These are phyloP conservation scores for Oikopleura albicans DNA, from an alignment of 23 tunicate genomes.

Conservation along the genomic window DNA sequence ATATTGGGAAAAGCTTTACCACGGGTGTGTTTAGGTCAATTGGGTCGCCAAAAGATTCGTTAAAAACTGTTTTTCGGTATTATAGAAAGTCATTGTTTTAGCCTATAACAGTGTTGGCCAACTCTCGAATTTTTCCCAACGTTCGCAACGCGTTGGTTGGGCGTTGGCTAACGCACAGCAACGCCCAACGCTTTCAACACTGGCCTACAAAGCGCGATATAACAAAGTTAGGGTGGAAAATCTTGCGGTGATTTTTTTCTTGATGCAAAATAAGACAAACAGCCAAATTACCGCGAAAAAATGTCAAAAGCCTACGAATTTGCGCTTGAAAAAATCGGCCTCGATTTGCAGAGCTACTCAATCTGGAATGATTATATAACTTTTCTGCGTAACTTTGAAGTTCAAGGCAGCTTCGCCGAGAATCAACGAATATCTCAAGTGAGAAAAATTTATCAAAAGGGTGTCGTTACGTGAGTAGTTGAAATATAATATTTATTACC, in stretches of 20 bases:
- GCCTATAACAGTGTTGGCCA: too few relatives aligned
- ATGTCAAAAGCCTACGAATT: conserved; percentile 94
- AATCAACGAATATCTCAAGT: conserved; percentile 77
- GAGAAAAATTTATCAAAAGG: conserved; percentile 58
- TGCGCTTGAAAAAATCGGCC: conserved; percentile 87
- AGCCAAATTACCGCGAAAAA: conserved; percentile 42
- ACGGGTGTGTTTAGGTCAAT: too few relatives aligned
- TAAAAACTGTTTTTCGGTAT: too few relatives aligned
- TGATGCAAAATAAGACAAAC: too few relatives aligned
- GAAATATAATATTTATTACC: too few relatives aligned
- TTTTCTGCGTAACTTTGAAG: conserved; percentile 46
- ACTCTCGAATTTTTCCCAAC: too few relatives aligned
- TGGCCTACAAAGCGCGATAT: too few relatives aligned
- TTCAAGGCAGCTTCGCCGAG: conserved; percentile 72
- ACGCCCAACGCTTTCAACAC: neutral
- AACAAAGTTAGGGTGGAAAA: neutral
- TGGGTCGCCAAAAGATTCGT: too few relatives aligned
- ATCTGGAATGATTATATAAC: conserved; percentile 77
- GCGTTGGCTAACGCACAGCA: too few relatives aligned
- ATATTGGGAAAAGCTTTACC: too few relatives aligned
- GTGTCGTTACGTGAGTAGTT: conserved; percentile 16
- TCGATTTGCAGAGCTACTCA: conserved; percentile 67
- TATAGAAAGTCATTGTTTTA: too few relatives aligned
- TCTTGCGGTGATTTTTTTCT: neutral
- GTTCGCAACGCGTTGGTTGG: too few relatives aligned